A percentile compares a stretch with the other conserved stretches of the same genome.
phyloP scores from a whole-genome alignment of 2,113 vertebrate species.

The Serinus canaria region DNA sequence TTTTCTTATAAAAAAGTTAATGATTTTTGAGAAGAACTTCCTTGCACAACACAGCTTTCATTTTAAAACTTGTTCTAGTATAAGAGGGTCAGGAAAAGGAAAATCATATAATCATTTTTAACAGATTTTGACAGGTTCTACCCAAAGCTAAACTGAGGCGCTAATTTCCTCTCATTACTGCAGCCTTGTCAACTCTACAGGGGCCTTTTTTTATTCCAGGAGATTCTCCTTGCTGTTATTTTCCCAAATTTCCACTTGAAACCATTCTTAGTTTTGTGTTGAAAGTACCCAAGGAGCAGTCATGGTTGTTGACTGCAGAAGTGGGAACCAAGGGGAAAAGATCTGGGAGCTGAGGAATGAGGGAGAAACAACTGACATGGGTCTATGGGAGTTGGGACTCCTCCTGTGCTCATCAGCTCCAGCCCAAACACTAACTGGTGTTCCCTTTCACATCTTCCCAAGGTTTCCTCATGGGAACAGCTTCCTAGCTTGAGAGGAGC shows the following conservation, averaged over 20 bases:
- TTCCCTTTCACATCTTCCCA: not conserved
- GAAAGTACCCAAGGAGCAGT: not conserved
- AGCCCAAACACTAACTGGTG: not conserved
- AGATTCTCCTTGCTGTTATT: not conserved
- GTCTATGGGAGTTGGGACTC: not conserved
- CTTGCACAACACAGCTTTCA: not conserved
- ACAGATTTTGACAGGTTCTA: not conserved
- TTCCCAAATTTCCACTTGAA: not conserved
- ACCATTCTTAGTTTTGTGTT: not conserved
- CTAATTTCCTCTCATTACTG: not conserved
- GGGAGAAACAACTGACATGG: not conserved
- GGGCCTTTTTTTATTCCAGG: not conserved
- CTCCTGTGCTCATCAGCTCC: not conserved
- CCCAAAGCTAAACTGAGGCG: not conserved
- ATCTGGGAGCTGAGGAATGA: not conserved
- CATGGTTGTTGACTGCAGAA: accelerated
- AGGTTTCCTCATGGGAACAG: not conserved
- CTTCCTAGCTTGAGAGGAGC: not conserved
- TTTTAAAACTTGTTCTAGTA: not conserved
- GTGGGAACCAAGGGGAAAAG: not conserved
- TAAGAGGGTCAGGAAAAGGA: not conserved
- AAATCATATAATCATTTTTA: not conserved
- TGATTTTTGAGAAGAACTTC: not conserved
- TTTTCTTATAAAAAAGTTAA: not conserved
- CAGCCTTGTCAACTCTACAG: not conserved